These are phyloP conservation scores for Danio jaintianensis DNA, from an alignment of 2,797 vertebrate genomes.

Conservation along the genomic window DNA sequence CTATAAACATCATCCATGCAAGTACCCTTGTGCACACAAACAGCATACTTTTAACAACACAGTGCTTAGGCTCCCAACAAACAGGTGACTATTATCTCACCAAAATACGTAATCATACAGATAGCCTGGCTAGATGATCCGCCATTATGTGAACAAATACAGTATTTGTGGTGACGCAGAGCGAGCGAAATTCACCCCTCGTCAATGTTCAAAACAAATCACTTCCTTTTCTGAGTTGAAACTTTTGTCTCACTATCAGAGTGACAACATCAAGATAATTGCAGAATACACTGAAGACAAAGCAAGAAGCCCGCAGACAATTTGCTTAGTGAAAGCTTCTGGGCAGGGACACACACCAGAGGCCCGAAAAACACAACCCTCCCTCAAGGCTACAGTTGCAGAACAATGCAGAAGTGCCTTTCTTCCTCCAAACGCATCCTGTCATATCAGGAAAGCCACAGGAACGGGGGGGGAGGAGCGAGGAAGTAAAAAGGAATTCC, in stretches of 20 bases:
- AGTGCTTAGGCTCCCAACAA: background rate
- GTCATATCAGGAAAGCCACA: conserved; percentile 61
- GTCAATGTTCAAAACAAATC: conserved; percentile 57
- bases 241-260: conserved; percentile 63
- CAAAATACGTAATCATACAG: conserved; percentile 17
- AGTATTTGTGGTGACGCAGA: conserved; percentile 45
- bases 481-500: conserved; percentile 55
- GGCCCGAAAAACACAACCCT: conserved; percentile 52
- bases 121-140: conserved; percentile 36
- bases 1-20: no score
- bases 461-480: conserved; percentile 53
- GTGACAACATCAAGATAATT: conserved; percentile 60
- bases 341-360: conserved; percentile 56
- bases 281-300: conserved; percentile 56
- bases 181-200: conserved; percentile 35
- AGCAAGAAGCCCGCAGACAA: conserved; percentile 54
- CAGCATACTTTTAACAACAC: background rate
- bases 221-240: conserved; percentile 56
- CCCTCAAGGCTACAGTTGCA: conserved; percentile 61
- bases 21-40: background rate
- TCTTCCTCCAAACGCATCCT: conserved; percentile 61
- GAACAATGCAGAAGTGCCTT: conserved; percentile 61
- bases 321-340: conserved; percentile 58
- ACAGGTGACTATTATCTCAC: conserved; percentile 6
- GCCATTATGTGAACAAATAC: conserved; percentile 49